Percentiles rank a stretch among this genome's conserved stretches.
Evolutionary conservation across 2,888 invertebrate species (phyloP).

Genomic region (Machimus atricapillus): DNA sequence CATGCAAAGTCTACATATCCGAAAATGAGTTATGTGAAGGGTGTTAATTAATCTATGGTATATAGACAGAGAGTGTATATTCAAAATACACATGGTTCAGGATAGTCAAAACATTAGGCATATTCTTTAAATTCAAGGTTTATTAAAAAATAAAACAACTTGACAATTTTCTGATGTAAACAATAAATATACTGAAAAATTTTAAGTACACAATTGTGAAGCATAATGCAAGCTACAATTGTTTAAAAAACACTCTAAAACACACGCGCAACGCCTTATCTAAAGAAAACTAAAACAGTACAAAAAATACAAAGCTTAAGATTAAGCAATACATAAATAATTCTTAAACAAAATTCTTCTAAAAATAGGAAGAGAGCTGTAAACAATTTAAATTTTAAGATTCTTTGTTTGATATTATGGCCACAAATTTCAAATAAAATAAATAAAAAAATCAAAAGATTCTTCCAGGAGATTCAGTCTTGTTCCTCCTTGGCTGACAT

Average conservation of each 20-base stretch:
- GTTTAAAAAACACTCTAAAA: background rate
- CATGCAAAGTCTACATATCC: no score
- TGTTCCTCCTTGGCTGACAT: conserved; percentile 79
- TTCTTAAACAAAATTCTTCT: background rate
- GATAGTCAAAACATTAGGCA: no score
- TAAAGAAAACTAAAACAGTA: background rate
- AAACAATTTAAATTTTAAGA: background rate
- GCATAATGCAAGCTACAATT: background rate
- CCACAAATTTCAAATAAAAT: background rate
- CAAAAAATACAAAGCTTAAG: background rate
- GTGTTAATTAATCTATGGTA: no score
- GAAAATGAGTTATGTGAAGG: no score
- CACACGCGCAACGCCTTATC: background rate
- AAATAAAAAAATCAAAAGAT: background rate
- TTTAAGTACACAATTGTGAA: background rate
- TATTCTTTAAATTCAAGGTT: background rate
- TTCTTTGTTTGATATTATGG: background rate
- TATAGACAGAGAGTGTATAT: no score
- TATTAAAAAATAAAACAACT: background rate
- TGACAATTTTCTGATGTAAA: background rate
- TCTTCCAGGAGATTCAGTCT: conserved; percentile 54
- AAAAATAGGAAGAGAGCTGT: background rate
- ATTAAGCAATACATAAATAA: conserved; percentile 8
- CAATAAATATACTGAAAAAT: conserved; percentile 51
- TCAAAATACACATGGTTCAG: no score